Conservation (phyloP, 2,797 vertebrate species). For the Corythornis leucogaster region DNA sequence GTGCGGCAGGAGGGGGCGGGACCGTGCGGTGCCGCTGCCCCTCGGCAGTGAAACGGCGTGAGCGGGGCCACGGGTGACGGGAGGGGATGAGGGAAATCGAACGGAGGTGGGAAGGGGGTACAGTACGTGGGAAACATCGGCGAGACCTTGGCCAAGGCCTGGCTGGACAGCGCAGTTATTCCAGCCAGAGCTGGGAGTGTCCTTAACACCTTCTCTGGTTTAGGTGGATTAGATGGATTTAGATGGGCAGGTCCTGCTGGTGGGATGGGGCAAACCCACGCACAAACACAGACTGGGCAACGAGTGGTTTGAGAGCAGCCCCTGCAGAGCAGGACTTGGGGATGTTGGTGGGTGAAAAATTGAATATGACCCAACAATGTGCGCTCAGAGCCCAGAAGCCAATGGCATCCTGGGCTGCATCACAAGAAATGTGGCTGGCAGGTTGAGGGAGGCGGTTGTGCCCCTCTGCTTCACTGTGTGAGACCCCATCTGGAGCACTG, state of each 20-base stretch:
- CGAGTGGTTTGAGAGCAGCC: not conserved
- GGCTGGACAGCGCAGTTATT: not conserved
- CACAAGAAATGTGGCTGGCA: not conserved
- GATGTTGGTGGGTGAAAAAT: not conserved
- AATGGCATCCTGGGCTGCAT: not conserved
- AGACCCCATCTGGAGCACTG: too few relatives aligned
- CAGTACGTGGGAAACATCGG: fast-evolving
- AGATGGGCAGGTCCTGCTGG: not conserved
- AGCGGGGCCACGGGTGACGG: too few relatives aligned
- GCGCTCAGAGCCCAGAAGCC: not conserved
- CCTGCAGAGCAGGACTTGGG: not conserved
- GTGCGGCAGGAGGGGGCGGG: too few relatives aligned
- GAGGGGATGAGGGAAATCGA: too few relatives aligned
- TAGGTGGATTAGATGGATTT: not conserved
- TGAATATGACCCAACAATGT: not conserved
- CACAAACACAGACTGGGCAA: not conserved
- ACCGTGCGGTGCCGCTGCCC: too few relatives aligned
- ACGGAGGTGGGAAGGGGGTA: fast-evolving
- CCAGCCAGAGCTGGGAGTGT: not conserved
- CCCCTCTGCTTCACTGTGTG: not conserved
- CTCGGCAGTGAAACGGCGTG: too few relatives aligned
- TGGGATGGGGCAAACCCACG: not conserved
- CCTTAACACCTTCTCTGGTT: too few relatives aligned
- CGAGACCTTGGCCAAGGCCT: fast-evolving
- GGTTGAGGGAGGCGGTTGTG: not conserved